Conservation (phyloP, 1,140 invertebrate species). For the Drosophila equinoxialis region DNA sequence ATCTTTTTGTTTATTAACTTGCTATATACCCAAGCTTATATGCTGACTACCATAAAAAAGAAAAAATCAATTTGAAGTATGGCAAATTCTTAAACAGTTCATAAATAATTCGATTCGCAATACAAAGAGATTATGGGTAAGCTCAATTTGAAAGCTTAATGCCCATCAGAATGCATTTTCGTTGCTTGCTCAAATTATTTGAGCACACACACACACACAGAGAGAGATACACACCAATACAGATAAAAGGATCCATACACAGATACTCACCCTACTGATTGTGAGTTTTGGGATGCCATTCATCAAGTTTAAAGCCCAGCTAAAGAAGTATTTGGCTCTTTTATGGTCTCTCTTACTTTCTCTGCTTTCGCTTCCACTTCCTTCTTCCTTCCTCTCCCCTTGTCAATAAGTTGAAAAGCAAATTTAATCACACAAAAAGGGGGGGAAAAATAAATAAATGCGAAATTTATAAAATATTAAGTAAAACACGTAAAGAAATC, state of each 20-base stretch:
- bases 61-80: constrained; percentile 20
- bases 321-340: constrained; percentile 30
- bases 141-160: constrained; percentile 62
- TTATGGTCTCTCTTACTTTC: constrained; percentile 6
- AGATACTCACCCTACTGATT: not conserved
- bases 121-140: constrained; percentile 60
- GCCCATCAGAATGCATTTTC: constrained; percentile 66
- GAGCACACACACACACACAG: not conserved
- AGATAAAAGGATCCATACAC: not conserved
- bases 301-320: constrained; percentile 68
- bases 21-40: not conserved
- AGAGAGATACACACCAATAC: not conserved
- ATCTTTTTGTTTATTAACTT: too few species aligned
- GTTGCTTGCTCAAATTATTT: constrained; percentile 34
- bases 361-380: not conserved
- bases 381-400: not conserved
- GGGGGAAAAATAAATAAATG: not conserved
- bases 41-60: not conserved
- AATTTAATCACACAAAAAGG: constrained; percentile 51
- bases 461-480: constrained; percentile 33
- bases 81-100: constrained; percentile 27
- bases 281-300: constrained; percentile 41
- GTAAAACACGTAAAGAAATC: constrained; percentile 62
- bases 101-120: constrained; percentile 61
- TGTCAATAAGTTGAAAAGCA: constrained; percentile 22